Conservation (phyloP, 2,113 vertebrate species). For the Numida meleagris region DNA sequence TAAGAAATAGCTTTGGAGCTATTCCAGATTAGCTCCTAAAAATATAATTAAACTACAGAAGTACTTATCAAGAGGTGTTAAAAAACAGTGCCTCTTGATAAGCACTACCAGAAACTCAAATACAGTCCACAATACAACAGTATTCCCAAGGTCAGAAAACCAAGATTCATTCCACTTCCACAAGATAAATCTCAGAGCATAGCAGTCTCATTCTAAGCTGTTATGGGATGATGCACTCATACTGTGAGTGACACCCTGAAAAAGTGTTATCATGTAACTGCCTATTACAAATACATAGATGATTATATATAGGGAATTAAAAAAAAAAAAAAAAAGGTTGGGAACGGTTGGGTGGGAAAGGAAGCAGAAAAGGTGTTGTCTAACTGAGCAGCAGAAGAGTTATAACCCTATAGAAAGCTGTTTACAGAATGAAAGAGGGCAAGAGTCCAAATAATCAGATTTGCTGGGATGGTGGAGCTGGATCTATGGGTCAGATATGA, state of each 20-base stretch:
- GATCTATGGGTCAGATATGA: neutral
- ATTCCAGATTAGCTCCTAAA: neutral
- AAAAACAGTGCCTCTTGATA: neutral
- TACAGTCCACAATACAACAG: neutral
- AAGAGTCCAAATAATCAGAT: neutral
- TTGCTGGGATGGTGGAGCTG: neutral
- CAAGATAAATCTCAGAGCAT: rapidly evolving
- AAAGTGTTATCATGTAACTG: neutral
- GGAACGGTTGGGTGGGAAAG: neutral
- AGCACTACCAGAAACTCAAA: neutral
- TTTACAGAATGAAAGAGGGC: neutral
- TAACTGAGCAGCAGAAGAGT: neutral
- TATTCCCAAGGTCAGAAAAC: neutral
- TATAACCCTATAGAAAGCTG: neutral
- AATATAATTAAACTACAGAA: neutral
- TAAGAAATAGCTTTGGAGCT: neutral
- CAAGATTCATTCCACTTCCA: neutral
- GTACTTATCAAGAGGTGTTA: neutral
- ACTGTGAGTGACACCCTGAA: neutral
- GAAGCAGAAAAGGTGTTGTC: neutral
- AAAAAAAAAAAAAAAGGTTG: too few species aligned
- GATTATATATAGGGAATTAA: neutral
- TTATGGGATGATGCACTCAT: neutral
- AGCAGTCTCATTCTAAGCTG: neutral
- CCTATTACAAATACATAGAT: neutral